A percentile compares a stretch with the other conserved stretches of the same genome.
Evolutionary conservation across 2,113 vertebrate genomes (phyloP).

Genomic region (Odontesthes bonariensis): DNA sequence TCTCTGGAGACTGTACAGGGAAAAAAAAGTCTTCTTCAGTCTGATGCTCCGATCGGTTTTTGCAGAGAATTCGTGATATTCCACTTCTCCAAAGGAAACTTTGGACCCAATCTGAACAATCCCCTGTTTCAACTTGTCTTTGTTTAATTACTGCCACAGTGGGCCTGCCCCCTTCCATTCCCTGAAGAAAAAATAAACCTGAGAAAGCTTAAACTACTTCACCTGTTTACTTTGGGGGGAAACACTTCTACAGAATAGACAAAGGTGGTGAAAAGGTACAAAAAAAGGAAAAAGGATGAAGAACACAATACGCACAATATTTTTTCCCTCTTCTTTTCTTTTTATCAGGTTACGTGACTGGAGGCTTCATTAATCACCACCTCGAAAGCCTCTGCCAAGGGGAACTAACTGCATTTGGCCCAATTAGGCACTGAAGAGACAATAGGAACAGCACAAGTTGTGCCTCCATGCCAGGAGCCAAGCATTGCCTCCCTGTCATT

Average conservation of each 20-base stretch:
- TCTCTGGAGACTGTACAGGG: constrained; percentile 70
- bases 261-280: constrained; percentile 66
- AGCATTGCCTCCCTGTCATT: constrained; percentile 83
- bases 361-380: constrained; percentile 85
- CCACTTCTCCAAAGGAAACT: constrained; percentile 50
- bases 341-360: constrained; percentile 84
- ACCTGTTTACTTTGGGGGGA: constrained; percentile 64
- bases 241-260: constrained; percentile 63
- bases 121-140: constrained; percentile 23
- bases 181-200: constrained; percentile 65
- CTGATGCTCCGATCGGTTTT: constrained; percentile 36
- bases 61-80: constrained; percentile 63
- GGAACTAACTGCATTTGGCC: constrained; percentile 86
- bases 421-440: constrained; percentile 85
- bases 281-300: constrained; percentile 65
- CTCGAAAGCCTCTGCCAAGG: constrained; percentile 81
- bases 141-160: constrained; percentile 68
- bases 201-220: constrained; percentile 62
- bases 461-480: constrained; percentile 75
- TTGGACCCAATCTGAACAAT: constrained; percentile 47
- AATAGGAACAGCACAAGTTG: constrained; percentile 84
- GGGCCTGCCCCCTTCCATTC: constrained; percentile 38
- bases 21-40: constrained; percentile 33
- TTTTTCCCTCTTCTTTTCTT: constrained; percentile 67
- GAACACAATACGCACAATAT: constrained; percentile 75